These are phyloP conservation scores for Phylloscopus whistleri DNA, from an alignment of 2,113 vertebrate genomes.

Conservation along the genomic window DNA sequence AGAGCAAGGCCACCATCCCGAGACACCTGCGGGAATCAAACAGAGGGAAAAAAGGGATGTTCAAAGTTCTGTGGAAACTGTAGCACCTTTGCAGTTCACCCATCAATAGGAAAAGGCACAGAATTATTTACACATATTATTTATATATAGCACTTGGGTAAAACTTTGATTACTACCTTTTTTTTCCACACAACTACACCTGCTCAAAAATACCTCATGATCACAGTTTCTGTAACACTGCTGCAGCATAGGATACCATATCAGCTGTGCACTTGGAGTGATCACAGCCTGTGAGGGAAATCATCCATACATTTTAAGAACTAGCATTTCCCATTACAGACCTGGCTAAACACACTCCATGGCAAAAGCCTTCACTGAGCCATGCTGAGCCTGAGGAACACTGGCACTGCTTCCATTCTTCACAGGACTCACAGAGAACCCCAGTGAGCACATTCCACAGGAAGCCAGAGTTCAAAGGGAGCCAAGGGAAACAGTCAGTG, in stretches of 20 bases:
- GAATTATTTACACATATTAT: background rate
- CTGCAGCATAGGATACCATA: background rate
- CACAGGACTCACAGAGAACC: background rate
- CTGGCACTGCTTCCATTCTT: background rate
- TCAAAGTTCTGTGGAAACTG: background rate
- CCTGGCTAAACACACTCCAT: background rate
- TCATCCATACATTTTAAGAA: background rate
- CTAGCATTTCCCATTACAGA: background rate
- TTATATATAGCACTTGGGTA: background rate
- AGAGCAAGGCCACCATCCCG: slow-evolving; percentile 75
- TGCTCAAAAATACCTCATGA: background rate
- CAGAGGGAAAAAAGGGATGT: background rate
- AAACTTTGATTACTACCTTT: background rate
- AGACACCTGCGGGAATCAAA: slow-evolving; percentile 62
- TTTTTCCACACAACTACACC: background rate
- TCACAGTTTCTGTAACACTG: background rate
- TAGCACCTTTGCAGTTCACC: background rate
- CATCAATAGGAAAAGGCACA: background rate
- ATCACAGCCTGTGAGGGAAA: background rate
- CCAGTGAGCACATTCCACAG: background rate
- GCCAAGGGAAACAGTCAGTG: background rate
- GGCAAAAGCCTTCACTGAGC: background rate
- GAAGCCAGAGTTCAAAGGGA: background rate
- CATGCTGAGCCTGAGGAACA: background rate
- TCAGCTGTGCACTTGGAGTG: background rate